Evolutionary conservation across 2,888 invertebrate genomes (phyloP).

Genomic region (Tipula unca): DNA sequence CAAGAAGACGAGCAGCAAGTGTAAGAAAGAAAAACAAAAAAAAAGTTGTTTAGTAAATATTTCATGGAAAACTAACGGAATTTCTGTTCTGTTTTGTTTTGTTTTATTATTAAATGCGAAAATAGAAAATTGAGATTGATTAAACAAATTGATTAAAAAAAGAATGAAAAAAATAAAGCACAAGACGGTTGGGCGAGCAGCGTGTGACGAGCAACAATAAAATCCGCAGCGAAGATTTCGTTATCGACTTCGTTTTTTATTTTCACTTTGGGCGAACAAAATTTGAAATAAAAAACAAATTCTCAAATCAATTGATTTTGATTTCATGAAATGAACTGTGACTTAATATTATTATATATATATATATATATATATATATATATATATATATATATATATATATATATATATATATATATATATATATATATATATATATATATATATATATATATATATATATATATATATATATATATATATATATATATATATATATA

Average conservation of each 20-base stretch:
- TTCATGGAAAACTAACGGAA: neutral
- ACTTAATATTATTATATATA: neutral
- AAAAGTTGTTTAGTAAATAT: neutral
- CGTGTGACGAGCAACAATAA: slow-evolving; percentile 14
- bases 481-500: too few species aligned
- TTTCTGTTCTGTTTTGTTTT: too few species aligned
- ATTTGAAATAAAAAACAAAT: neutral
- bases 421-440: too few species aligned
- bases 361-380: too few species aligned
- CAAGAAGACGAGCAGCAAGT: neutral
- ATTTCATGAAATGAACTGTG: neutral
- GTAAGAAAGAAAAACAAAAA: neutral
- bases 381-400: too few species aligned
- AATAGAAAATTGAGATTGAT: slow-evolving; percentile 10
- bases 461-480: too few species aligned
- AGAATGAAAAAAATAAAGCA: too few species aligned
- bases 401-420: too few species aligned
- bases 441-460: too few species aligned
- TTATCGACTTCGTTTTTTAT: neutral
- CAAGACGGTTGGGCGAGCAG: slow-evolving; percentile 1
- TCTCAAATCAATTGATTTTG: neutral
- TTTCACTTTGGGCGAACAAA: neutral
- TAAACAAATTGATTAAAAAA: slow-evolving; percentile 14
- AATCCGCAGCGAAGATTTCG: neutral
- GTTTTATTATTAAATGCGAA: neutral